These are phyloP conservation scores for Sandelia bainsii DNA, from an alignment of 2,797 vertebrate species.

Conservation along the genomic window DNA sequence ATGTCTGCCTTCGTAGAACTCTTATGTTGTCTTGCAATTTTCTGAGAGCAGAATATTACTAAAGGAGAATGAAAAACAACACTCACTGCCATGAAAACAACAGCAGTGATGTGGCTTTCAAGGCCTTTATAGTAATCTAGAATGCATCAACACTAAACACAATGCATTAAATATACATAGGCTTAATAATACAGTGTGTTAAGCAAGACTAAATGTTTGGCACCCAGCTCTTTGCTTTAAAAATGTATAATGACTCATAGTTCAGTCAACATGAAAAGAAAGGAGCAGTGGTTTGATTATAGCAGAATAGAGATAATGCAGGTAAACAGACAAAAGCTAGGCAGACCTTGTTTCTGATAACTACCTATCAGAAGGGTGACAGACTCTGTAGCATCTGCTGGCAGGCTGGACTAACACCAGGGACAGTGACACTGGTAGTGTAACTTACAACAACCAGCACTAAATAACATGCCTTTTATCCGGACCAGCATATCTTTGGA, in stretches of 20 bases:
- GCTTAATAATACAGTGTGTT: slow-evolving; percentile 14
- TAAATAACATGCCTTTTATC: slow-evolving; percentile 41
- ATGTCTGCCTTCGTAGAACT: slow-evolving; percentile 14
- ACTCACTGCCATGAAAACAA: slow-evolving; percentile 40
- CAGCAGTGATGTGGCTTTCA: slow-evolving; percentile 10
- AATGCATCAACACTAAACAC: slow-evolving; percentile 25
- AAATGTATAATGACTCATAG: slow-evolving; percentile 25
- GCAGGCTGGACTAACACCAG: slow-evolving; percentile 40
- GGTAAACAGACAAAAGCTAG: slow-evolving; percentile 20
- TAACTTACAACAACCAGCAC: slow-evolving; percentile 36
- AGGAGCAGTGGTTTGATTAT: not conserved
- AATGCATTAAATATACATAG: slow-evolving; percentile 30
- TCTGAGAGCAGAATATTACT: slow-evolving; percentile 4
- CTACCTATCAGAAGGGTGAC: slow-evolving; percentile 35
- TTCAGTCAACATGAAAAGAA: slow-evolving; percentile 13
- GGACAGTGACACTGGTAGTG: slow-evolving; percentile 24
- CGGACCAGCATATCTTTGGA: slow-evolving; percentile 7
- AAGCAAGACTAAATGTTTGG: slow-evolving; percentile 26
- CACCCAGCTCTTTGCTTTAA: slow-evolving; percentile 14
- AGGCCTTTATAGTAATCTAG: slow-evolving; percentile 36
- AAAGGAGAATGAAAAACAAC: slow-evolving; percentile 31
- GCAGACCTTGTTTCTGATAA: slow-evolving; percentile 27
- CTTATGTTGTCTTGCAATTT: slow-evolving; percentile 15
- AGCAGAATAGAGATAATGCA: slow-evolving; percentile 14
- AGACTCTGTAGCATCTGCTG: slow-evolving; percentile 51